Evolutionary conservation across 2,888 invertebrate species (phyloP), one percentile per base, ranked within the genome.

Genomic region (Lepidochitona cinerea): DNA sequence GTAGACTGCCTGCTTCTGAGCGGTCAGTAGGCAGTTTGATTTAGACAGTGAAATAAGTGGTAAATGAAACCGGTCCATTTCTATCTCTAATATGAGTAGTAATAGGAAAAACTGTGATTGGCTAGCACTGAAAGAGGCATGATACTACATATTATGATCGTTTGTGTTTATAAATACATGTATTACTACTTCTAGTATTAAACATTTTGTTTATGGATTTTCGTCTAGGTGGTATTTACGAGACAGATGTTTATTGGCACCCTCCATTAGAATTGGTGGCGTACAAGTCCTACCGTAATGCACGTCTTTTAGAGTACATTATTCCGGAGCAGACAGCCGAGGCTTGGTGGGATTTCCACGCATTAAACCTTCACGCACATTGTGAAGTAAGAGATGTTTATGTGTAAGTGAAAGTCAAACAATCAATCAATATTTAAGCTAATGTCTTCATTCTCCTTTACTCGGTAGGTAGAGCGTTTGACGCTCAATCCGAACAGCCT

Each of bases 201-300:
- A n/a, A 41, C 41, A 41, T 12, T 9, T 41, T 41, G 9, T 9
- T 41, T 41, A 41, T 18, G 9, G 9, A 9, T 59, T 2, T 59
- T 23, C 29, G 59, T 26, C 4, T 26, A 59, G 59, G 59, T 29
- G 59, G 59, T 9, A 14, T 59, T 4, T 59, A 59, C 26, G 59
- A 59, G 29, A 59, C 29, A 23, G 81, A 82, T 74, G 81, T 82
- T 18, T 76, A 81, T 36, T 84, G 84, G 84, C 79, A 78, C 32
- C 73, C 81, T 9, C 78, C 78, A 18, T 76, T 82, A n/a, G 75
- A 76, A n/a, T 73, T 84, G 37, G 72, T 72, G n/a, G 79, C 82
- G 33, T 84, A 82, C 74, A 72, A 67, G 26, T 78, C 81, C 7
- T 84, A 81, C 72, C 74, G 78, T 36, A 79, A 80, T n/a, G 81